Base-by-base conservation (phyloP, 2,113 vertebrate species). In the Oxyura jamaicensis region DNA sequence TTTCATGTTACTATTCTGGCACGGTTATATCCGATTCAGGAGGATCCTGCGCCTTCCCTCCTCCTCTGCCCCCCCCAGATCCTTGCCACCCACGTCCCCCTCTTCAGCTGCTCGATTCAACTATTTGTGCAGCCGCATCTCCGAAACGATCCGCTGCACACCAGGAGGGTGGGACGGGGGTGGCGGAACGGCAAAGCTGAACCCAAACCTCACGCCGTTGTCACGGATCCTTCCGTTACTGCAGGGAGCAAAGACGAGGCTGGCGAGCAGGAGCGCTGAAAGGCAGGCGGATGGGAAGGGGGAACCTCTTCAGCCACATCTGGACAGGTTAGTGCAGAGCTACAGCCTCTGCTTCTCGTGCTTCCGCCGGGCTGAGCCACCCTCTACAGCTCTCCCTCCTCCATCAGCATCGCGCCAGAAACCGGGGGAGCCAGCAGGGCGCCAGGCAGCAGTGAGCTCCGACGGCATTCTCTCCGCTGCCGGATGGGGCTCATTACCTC, bases 401-500 rank as follows among this genome's bases (percentile, higher is more conserved):
- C 60, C 59, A 17, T 4, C 67, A 86, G 83, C 62, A 80, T 5
- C 90, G 23, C 0, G 0, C 52, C 52, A n/a, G 59, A 41, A 82
- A 6, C 23, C 53, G 28, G 39, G 36, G 36, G 22, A 63, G 36
- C 26, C 35, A 29, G 65, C 33, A 42, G 91, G 77, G 59, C 0
- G 2, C 62, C 68, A 84, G 74, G 58, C 42, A 36, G 68, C 2
- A 2, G 73, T 52, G 31, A 78, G 63, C 14, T 11, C 55, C 2
- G 18, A 3, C 5, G 0, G 55, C 48, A 41, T 74, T 28, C 46
- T 60, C 72, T n/a, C 65, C 6, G 0, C 5, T 0, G 9, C 52
- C 63, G 7, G 52, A 60, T 14, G 74, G 79, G 68, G 94, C 46
- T 91, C 56, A 35, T 77, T 73, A 90, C 82, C 35, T 87, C 50